Evolutionary conservation across 2,888 invertebrate species (phyloP).

Genomic region (Heliconius aoede): DNA sequence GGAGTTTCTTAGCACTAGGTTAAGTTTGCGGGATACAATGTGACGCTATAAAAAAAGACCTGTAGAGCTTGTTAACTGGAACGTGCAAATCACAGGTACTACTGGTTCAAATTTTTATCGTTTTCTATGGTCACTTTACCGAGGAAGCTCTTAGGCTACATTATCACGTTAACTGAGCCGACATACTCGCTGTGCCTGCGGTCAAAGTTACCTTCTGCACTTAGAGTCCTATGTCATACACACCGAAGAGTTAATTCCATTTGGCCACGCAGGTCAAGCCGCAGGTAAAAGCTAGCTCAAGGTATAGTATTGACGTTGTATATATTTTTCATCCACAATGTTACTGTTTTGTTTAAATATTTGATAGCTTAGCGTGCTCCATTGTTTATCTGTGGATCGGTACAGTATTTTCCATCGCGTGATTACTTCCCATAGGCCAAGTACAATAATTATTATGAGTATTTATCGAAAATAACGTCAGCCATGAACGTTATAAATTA

Average conservation of each 20-base stretch:
- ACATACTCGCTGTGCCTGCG: not conserved
- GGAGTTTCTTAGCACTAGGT: no score
- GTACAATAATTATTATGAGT: slow-evolving; percentile 46
- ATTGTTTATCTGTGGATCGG: slow-evolving; percentile 47
- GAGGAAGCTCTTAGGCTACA: not conserved
- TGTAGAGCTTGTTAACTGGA: no score
- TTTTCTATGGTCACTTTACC: no score
- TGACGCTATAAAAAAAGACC: no score
- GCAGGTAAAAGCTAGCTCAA: not conserved
- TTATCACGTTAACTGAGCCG: not conserved
- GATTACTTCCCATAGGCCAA: slow-evolving; percentile 50
- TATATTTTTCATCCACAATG: not conserved
- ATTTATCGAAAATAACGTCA: slow-evolving; percentile 50
- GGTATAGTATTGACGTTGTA: not conserved
- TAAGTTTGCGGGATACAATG: no score
- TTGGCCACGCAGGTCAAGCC: not conserved
- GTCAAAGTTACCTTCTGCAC: not conserved
- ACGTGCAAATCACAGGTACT: not conserved
- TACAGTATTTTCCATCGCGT: slow-evolving; percentile 52
- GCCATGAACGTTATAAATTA: slow-evolving; percentile 39
- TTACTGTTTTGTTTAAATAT: slow-evolving; percentile 3
- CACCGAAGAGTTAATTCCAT: not conserved
- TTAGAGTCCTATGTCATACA: not conserved
- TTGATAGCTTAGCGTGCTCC: slow-evolving; percentile 33
- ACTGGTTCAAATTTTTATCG: not conserved